Conservation (phyloP, 1,140 invertebrate species). For the Tetranychus urticae region DNA sequence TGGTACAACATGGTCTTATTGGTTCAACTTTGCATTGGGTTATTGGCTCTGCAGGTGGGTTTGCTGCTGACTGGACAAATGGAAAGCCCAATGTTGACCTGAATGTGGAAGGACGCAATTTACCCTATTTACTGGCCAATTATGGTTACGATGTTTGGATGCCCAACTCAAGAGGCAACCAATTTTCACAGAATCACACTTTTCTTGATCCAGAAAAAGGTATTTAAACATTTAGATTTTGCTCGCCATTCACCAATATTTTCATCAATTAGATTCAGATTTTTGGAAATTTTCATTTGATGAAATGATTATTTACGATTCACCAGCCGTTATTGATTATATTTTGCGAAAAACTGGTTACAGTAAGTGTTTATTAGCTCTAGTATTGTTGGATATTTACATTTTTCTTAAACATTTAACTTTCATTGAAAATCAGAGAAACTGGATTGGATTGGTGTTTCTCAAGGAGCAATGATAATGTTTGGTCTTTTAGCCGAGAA, state of each 20-base stretch:
- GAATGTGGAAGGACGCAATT: too few relatives aligned
- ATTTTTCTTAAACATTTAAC: too few relatives aligned
- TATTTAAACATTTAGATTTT: too few relatives aligned
- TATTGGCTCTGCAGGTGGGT: background rate
- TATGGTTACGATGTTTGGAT: background rate
- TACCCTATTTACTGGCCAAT: background rate
- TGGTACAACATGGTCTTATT: background rate
- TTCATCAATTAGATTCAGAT: constrained; percentile 1
- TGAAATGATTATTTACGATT: constrained; percentile 20
- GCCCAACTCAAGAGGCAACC: background rate
- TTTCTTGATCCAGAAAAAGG: background rate
- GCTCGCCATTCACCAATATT: too few relatives aligned
- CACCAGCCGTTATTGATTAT: constrained; percentile 25
- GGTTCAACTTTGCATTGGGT: background rate
- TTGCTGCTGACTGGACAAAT: background rate
- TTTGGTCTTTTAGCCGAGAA: constrained; percentile 26
- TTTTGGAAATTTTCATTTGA: constrained; percentile 24
- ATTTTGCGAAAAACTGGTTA: constrained; percentile 5
- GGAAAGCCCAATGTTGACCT: background rate
- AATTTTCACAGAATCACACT: background rate
- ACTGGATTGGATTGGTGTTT: constrained; percentile 39
- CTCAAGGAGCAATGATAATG: constrained; percentile 26
- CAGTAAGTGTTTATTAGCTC: too few relatives aligned
- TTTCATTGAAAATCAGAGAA: constrained; percentile 14
- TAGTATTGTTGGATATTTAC: too few relatives aligned